Conservation (phyloP, 2,888 invertebrate species). For the Nymphalis polychloros region DNA sequence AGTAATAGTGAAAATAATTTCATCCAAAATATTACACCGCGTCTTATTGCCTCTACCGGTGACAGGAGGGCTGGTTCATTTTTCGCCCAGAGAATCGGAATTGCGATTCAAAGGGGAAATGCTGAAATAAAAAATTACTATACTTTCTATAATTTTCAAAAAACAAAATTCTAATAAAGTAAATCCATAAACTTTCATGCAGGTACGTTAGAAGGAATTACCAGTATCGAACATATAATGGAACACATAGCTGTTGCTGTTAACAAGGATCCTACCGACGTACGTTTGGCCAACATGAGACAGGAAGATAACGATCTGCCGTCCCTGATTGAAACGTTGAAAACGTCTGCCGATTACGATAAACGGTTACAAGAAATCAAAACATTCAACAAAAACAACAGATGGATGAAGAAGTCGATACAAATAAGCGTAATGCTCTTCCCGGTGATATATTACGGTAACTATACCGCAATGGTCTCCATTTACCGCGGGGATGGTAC, state of each 20-base stretch:
- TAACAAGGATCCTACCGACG: constrained; percentile 81
- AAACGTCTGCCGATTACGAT: constrained; percentile 76
- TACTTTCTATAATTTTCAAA: too few species aligned
- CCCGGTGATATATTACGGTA: constrained; percentile 78
- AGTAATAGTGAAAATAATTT: too few species aligned
- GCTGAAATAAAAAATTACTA: too few species aligned
- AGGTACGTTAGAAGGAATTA: constrained; percentile 83
- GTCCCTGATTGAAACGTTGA: constrained; percentile 75
- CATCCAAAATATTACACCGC: too few species aligned
- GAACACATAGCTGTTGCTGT: constrained; percentile 83
- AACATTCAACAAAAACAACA: constrained; percentile 83
- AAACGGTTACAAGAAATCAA: constrained; percentile 73
- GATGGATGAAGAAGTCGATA: constrained; percentile 89
- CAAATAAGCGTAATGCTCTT: constrained; percentile 85
- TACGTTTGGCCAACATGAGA: constrained; percentile 81
- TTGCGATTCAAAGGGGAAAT: too few species aligned
- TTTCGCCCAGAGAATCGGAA: too few species aligned
- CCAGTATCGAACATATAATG: constrained; percentile 84
- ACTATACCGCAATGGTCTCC: constrained; percentile 82
- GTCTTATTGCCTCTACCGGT: too few species aligned
- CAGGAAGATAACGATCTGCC: constrained; percentile 67
- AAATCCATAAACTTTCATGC: constrained; percentile 20
- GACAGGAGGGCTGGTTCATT: too few species aligned
- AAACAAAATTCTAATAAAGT: too few species aligned
- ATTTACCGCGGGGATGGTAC: constrained; percentile 87